Percentiles rank a stretch among this genome's conserved stretches.
These are phyloP conservation scores for Tauraco erythrolophus DNA, from an alignment of 2,113 vertebrate species.

Conservation along the genomic window DNA sequence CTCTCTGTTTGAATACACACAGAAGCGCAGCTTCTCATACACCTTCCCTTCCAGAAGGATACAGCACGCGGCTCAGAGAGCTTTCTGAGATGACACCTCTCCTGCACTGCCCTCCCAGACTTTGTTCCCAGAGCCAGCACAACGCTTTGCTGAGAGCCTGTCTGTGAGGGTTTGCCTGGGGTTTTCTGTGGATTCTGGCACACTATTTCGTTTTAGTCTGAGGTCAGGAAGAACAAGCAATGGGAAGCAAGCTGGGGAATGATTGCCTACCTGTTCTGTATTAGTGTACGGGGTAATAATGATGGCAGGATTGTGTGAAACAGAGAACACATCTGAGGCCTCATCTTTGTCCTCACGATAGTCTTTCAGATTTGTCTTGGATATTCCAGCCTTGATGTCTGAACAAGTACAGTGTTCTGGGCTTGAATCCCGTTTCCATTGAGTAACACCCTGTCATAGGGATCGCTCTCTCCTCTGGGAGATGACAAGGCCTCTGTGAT, in stretches of 20 bases:
- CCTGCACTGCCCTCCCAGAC: background rate
- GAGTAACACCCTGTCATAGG: background rate
- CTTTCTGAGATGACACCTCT: background rate
- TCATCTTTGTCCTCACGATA: background rate
- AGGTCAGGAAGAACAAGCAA: background rate
- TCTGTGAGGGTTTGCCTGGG: background rate
- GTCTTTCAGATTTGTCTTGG: background rate
- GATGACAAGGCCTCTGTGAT: background rate
- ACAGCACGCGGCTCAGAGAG: background rate
- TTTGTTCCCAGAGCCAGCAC: background rate
- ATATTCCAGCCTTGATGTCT: background rate
- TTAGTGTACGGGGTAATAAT: background rate
- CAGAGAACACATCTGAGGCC: background rate
- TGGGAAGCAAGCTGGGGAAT: background rate
- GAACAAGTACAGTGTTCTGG: background rate
- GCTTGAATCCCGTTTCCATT: background rate
- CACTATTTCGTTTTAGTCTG: background rate
- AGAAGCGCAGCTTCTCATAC: background rate
- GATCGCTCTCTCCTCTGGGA: background rate
- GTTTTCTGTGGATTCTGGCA: background rate
- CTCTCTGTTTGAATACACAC: background rate
- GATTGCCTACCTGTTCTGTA: background rate
- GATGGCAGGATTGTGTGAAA: background rate
- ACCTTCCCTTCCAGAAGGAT: background rate
- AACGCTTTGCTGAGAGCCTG: background rate